Conservation (phyloP, 2,797 vertebrate genomes). For the Brotogeris chrysoptera region DNA sequence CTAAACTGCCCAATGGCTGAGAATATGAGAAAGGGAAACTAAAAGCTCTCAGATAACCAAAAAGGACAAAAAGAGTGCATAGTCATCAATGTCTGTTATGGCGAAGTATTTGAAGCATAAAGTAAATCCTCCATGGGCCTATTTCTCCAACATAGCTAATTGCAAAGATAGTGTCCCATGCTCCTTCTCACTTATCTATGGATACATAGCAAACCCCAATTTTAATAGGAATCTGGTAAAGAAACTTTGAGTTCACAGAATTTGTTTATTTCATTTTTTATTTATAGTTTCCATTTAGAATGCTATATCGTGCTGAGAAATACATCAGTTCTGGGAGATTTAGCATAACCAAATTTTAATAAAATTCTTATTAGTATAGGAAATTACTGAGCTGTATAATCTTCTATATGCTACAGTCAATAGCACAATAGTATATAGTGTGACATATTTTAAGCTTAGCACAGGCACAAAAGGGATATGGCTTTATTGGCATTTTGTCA, state of each 20-base stretch:
- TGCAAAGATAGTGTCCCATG: not conserved
- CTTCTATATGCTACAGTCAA: not conserved
- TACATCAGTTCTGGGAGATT: not conserved
- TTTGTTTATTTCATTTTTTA: not conserved
- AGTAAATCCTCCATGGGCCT: not conserved
- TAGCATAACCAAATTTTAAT: not conserved
- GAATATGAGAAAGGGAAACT: constrained; percentile 21
- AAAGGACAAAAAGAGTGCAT: not conserved
- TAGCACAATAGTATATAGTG: not conserved
- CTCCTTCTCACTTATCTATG: not conserved
- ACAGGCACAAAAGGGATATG: not conserved
- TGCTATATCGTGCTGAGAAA: not conserved
- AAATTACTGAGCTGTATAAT: not conserved
- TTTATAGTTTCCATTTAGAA: not conserved
- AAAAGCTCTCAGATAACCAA: not conserved
- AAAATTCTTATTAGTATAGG: not conserved
- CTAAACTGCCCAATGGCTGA: not conserved
- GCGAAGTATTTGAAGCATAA: not conserved
- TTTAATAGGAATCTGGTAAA: not conserved
- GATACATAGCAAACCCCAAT: not conserved
- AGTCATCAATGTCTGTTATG: not conserved
- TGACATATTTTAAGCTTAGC: not conserved
- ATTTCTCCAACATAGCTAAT: not conserved
- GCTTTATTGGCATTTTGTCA: not conserved
- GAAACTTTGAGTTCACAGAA: not conserved